These are phyloP conservation scores for Achroia grisella DNA, from an alignment of 1,140 invertebrate genomes.

Conservation along the genomic window DNA sequence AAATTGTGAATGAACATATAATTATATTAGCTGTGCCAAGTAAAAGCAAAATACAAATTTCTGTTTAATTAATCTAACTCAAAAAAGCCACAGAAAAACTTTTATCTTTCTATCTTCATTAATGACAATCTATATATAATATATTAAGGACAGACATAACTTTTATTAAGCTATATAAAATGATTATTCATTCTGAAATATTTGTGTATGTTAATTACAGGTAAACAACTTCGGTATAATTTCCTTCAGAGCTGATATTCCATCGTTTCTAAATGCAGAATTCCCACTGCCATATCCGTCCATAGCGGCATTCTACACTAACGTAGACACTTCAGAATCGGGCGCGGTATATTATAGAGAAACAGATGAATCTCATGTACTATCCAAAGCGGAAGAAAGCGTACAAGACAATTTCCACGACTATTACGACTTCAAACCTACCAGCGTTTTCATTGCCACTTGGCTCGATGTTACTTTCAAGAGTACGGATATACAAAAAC, in stretches of 20 bases:
- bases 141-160: too few relatives aligned
- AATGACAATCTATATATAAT: too few relatives aligned
- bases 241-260: slow-evolving; percentile 91
- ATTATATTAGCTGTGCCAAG: too few relatives aligned
- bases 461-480: slow-evolving; percentile 82
- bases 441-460: slow-evolving; percentile 81
- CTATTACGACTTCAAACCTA: slow-evolving; percentile 77
- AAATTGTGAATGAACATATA: too few relatives aligned
- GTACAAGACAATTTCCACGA: slow-evolving; percentile 82
- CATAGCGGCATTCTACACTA: slow-evolving; percentile 93
- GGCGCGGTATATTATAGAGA: slow-evolving; percentile 88
- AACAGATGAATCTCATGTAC: slow-evolving; percentile 77
- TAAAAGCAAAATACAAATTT: too few relatives aligned
- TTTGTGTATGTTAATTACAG: slow-evolving; percentile 77
- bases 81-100: too few relatives aligned
- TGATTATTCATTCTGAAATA: neutral
- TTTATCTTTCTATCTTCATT: too few relatives aligned
- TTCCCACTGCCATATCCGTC: slow-evolving; percentile 93
- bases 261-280: slow-evolving; percentile 88
- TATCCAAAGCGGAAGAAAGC: slow-evolving; percentile 79
- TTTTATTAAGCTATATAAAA: too few relatives aligned
- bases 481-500: slow-evolving; percentile 57
- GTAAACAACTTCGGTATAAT: slow-evolving; percentile 93
- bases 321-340: slow-evolving; percentile 86
- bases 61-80: too few relatives aligned